Conservation (phyloP, 2,888 invertebrate genomes). For the Drosophila austrosaltans region DNA sequence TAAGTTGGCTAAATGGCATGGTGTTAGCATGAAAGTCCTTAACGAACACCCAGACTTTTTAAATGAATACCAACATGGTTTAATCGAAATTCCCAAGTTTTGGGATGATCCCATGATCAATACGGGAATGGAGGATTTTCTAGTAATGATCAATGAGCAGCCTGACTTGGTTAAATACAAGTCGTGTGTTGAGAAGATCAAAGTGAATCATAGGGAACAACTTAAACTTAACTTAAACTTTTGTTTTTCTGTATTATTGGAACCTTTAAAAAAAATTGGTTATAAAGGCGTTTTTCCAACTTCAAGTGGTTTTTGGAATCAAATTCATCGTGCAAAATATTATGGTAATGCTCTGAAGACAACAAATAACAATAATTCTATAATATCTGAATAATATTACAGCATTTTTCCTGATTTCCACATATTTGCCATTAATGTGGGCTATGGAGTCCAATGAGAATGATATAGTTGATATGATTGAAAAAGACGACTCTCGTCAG, state of each 20-base stretch:
- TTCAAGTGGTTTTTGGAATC: conserved; percentile 50
- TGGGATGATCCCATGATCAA: conserved; percentile 43
- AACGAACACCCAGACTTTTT: conserved; percentile 65
- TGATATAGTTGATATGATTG: conserved; percentile 18
- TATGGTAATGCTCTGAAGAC: conserved; percentile 8
- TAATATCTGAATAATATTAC: conserved; percentile 10
- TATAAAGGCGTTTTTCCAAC: conserved; percentile 64
- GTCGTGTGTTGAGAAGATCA: conserved; percentile 50
- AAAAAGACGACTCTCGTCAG: conserved; percentile 27
- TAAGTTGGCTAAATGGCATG: conserved; percentile 84
- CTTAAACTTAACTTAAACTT: conserved; percentile 14
- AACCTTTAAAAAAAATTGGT: conserved; percentile 38
- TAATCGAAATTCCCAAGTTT: conserved; percentile 67
- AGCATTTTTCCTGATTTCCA: not conserved
- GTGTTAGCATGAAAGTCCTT: conserved; percentile 78
- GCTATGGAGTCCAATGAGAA: conserved; percentile 15
- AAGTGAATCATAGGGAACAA: conserved; percentile 20
- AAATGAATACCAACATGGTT: conserved; percentile 70
- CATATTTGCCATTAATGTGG: conserved; percentile 37
- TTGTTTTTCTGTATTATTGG: no score
- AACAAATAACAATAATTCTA: no score
- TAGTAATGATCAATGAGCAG: conserved; percentile 47
- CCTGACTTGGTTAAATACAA: conserved; percentile 49
- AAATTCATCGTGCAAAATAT: conserved; percentile 49
- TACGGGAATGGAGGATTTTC: conserved; percentile 51